A percentile compares a stretch with the other conserved stretches of the same genome.
These are phyloP conservation scores for Sebastes flavidus DNA, from an alignment of 2,797 vertebrate species.

Conservation along the genomic window DNA sequence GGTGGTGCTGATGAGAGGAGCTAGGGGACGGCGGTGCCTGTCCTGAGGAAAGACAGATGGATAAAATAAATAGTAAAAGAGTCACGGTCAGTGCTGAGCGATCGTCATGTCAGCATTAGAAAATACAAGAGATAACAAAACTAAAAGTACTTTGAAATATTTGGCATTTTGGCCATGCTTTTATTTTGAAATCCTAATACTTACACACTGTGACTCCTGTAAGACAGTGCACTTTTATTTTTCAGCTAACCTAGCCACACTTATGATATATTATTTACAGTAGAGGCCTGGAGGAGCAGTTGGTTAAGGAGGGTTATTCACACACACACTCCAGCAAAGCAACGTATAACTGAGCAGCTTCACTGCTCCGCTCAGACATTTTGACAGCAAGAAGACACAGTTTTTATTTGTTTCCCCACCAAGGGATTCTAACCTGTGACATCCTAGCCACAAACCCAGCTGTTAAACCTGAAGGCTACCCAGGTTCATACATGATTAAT, in stretches of 20 bases:
- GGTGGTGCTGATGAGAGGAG: constrained; percentile 78
- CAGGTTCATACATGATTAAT: not conserved
- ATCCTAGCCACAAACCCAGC: not conserved
- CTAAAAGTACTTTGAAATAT: not conserved
- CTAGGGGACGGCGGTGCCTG: constrained; percentile 75
- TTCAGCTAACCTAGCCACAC: not conserved
- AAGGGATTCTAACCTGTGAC: not conserved
- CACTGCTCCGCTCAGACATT: not conserved
- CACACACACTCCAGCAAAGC: not conserved
- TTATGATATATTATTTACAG: not conserved
- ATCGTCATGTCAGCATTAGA: not conserved
- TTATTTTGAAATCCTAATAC: not conserved
- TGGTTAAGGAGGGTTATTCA: not conserved
- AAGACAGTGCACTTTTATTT: not conserved
- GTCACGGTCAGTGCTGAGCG: not conserved
- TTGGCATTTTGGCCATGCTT: not conserved
- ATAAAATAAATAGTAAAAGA: not conserved
- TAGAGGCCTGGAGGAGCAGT: not conserved
- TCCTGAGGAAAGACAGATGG: constrained; percentile 49
- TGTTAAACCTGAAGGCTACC: not conserved
- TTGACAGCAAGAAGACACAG: not conserved
- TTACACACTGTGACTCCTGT: not conserved
- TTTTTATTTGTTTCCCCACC: not conserved
- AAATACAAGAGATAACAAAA: not conserved
- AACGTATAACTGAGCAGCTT: not conserved